Base-by-base conservation (phyloP, 2,113 vertebrate species). In the Nycticorax nycticorax region DNA sequence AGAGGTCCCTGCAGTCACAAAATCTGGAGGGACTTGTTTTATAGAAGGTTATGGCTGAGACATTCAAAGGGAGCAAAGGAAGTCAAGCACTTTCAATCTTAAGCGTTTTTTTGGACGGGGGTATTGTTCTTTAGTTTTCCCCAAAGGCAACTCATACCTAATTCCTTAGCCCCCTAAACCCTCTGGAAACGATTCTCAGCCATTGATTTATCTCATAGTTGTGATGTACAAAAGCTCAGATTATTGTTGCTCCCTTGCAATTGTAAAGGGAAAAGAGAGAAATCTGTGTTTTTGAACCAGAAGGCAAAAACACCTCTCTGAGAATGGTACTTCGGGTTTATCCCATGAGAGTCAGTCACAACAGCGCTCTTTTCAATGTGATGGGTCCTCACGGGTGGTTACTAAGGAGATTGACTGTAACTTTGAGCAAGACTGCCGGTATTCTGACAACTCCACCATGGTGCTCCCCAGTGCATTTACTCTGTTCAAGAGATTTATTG, bases 1-100 rank as follows among this genome's bases (percentile, higher is more conserved):
- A 88, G 71, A 73, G 17, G 63, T 88, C 43, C 37, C 48, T 75
- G 41, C 48, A 96, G 82, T 26, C 85, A 39, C 56, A 88, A 88
- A 94, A 93, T 33, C 50, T 77, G 43, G 59, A 76, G 41, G 74
- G 55, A 43, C 32, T 88, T 74, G n/a, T 57, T 93, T 95, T 57
- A 76, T 56, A 52, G 27, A 82, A 92, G 30, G 50, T 76, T 93
- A 69, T 76, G 24, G 26, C 57, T 23, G 7, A 85, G 39, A 53
- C 45, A 73, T 77, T 95, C 43, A 53, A 83, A 93, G n/a, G 24
- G 22, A 81, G 41, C n/a, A 79, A 87, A 91, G 24, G 48, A 79
- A 62, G 21, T 50, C 57, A 69, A 57, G 18, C 32, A 69, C 88
- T 93, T 88, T 50, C 24, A 73, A 4, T 50, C 41, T 41, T 37